A percentile compares a stretch with the other conserved stretches of the same genome.
These are phyloP conservation scores for Danaus chrysippus DNA, from an alignment of 2,888 invertebrate genomes.

Conservation along the genomic window DNA sequence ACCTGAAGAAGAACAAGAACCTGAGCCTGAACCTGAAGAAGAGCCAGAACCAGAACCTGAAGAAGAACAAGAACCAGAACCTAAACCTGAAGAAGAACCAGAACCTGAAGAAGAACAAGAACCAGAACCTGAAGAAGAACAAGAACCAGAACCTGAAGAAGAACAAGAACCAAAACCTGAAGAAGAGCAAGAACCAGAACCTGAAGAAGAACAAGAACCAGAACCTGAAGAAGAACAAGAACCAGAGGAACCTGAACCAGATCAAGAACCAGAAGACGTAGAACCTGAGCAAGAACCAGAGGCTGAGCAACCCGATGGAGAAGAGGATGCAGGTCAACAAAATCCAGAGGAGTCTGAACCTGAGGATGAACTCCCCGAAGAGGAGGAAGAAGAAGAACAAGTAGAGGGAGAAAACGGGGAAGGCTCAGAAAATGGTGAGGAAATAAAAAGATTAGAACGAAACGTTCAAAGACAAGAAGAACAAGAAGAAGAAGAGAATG, in stretches of 20 bases:
- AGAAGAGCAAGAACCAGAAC: slow-evolving; percentile 43
- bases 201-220: slow-evolving; percentile 40
- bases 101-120: slow-evolving; percentile 50
- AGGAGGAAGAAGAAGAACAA: too few relatives aligned
- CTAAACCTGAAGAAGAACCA: slow-evolving; percentile 56
- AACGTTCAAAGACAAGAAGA: background rate
- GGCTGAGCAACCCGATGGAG: slow-evolving; percentile 11
- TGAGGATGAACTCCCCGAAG: too few relatives aligned
- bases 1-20: slow-evolving; percentile 45
- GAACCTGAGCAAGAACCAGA: slow-evolving; percentile 12
- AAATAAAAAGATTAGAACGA: too few relatives aligned
- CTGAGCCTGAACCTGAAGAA: slow-evolving; percentile 36
- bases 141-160: slow-evolving; percentile 46
- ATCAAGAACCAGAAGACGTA: slow-evolving; percentile 18
- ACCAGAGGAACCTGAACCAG: slow-evolving; percentile 19
- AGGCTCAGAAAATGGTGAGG: too few relatives aligned
- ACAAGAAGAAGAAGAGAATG: background rate
- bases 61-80: slow-evolving; percentile 46
- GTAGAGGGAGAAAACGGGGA: too few relatives aligned
- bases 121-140: slow-evolving; percentile 49
- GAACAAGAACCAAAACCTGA: slow-evolving; percentile 48
- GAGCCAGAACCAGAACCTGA: slow-evolving; percentile 59
- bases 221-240: slow-evolving; percentile 22
- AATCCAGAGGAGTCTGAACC: too few relatives aligned
- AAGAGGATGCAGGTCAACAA: background rate